Conservation (phyloP, 1,140 invertebrate genomes). For the Euschistus heros region DNA sequence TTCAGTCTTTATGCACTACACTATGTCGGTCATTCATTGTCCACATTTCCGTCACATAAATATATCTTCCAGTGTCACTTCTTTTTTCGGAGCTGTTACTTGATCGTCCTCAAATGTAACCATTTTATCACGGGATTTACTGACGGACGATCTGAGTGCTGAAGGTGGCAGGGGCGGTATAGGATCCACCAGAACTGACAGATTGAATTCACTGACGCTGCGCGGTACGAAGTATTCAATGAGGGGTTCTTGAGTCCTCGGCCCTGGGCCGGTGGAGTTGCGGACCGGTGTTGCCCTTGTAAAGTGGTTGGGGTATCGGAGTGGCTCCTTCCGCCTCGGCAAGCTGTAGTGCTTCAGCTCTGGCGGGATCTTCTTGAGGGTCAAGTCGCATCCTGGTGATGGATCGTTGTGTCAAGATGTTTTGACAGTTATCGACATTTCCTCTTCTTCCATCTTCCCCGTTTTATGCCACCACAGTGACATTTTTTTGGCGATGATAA, state of each 20-base stretch:
- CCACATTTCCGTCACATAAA: slow-evolving; percentile 46
- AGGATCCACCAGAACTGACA: slow-evolving; percentile 47
- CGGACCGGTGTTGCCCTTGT: slow-evolving; percentile 23
- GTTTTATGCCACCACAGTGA: slow-evolving; percentile 30
- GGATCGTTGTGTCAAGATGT: slow-evolving; percentile 31
- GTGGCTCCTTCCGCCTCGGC: slow-evolving; percentile 23
- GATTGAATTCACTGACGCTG: slow-evolving; percentile 68
- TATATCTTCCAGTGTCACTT: slow-evolving; percentile 40
- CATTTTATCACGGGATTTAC: slow-evolving; percentile 54
- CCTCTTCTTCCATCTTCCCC: slow-evolving; percentile 33
- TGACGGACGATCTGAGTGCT: slow-evolving; percentile 30
- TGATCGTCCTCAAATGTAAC: slow-evolving; percentile 69
- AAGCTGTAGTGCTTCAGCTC: slow-evolving; percentile 28
- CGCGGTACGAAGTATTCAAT: slow-evolving; percentile 72
- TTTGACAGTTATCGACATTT: slow-evolving; percentile 32
- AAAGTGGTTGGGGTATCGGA: slow-evolving; percentile 22
- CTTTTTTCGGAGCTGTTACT: slow-evolving; percentile 35
- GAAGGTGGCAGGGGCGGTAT: slow-evolving; percentile 39
- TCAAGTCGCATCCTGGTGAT: slow-evolving; percentile 41
- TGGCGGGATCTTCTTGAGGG: slow-evolving; percentile 24
- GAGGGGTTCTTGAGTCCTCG: slow-evolving; percentile 42
- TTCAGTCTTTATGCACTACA: no score
- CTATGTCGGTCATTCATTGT: neutral
- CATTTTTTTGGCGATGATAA: slow-evolving; percentile 46
- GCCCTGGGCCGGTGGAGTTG: slow-evolving; percentile 36